Evolutionary conservation across 2,113 vertebrate genomes (phyloP), one percentile per base, ranked within the genome.

Genomic region (Sturnira hondurensis): DNA sequence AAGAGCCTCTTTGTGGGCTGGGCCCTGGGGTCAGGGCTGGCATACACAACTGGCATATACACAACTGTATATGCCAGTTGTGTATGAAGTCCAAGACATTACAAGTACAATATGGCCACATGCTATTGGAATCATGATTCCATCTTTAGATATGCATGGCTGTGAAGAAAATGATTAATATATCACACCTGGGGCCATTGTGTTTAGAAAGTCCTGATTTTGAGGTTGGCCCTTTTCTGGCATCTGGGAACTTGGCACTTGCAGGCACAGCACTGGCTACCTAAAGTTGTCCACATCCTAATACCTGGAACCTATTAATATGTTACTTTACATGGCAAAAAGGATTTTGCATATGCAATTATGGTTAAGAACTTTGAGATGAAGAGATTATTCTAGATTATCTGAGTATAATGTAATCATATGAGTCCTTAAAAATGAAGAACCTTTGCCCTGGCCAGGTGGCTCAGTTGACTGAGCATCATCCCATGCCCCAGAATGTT

Each of bases 151-250:
- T 77, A 90, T 38, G 19, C 36, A 84, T 56, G 17, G 3, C 13
- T 92, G 14, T 85, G 9, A 71, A 85, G 61, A 95, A 90, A 70
- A 85, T 33, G 84, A 56, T 80, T 87, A 58, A 71, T 56, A 76
- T 12, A 90, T 24, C 70, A 91, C 36, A 76, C 82, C 24, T 47
- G 38, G 87, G 52, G 77, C 28, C 45, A 31, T 81, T 86, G 43
- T 54, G 43, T 87, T 89, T 89, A 84, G 31, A 95, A 94, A 97
- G 26, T 11, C 33, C 36, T 74, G 71, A 31, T 93, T 93, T 85
- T 3, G 4, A 83, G 41, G 20, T 28, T 94, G 47, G 24, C 26
- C 73, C 14, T 82, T 74, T 36, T 43, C 43, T 90, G 47, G 24
- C 61, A 77, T 77, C 71, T 91, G 63, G 70, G 41, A 96, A 76